These are phyloP conservation scores for Protomyctophum bolini DNA, from an alignment of 2,113 vertebrate species.

Conservation along the genomic window DNA sequence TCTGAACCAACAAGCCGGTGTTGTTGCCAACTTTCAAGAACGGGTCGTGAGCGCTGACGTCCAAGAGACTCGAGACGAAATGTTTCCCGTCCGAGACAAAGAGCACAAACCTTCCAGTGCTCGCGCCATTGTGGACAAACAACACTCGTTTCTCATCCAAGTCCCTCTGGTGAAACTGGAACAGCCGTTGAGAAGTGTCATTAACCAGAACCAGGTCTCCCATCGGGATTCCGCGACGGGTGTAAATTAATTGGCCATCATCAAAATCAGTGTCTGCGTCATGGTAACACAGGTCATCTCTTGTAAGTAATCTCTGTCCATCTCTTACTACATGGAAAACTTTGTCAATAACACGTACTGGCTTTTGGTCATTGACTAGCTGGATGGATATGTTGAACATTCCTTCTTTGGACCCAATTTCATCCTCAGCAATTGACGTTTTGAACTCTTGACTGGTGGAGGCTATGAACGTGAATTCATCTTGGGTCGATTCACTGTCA, in stretches of 20 bases:
- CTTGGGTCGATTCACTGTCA: constrained; percentile 84
- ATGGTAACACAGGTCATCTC: constrained; percentile 84
- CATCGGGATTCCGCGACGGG: constrained; percentile 84
- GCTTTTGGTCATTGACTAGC: constrained; percentile 91
- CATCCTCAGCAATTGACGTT: constrained; percentile 49
- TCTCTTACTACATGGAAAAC: constrained; percentile 84
- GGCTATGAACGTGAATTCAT: constrained; percentile 82
- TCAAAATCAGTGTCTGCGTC: constrained; percentile 88
- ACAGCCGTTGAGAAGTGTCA: constrained; percentile 82
- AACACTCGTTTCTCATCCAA: constrained; percentile 82
- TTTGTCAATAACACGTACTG: constrained; percentile 82
- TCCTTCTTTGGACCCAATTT: constrained; percentile 75
- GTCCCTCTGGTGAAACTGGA: constrained; percentile 87
- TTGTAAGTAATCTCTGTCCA: constrained; percentile 84
- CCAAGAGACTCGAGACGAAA: constrained; percentile 83
- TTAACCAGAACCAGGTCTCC: constrained; percentile 85
- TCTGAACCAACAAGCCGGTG: constrained; percentile 85
- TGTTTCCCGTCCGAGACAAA: constrained; percentile 91
- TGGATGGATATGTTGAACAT: constrained; percentile 82
- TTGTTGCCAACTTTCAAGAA: constrained; percentile 82
- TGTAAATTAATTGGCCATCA: constrained; percentile 85
- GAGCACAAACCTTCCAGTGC: constrained; percentile 84
- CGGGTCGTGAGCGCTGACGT: constrained; percentile 84
- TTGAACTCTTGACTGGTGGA: constrained; percentile 65
- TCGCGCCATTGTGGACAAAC: constrained; percentile 83